A percentile compares a stretch with the other conserved stretches of the same genome.
phyloP scores from a whole-genome alignment of 2,888 invertebrate species.

The Chrysolina oricalcia region DNA sequence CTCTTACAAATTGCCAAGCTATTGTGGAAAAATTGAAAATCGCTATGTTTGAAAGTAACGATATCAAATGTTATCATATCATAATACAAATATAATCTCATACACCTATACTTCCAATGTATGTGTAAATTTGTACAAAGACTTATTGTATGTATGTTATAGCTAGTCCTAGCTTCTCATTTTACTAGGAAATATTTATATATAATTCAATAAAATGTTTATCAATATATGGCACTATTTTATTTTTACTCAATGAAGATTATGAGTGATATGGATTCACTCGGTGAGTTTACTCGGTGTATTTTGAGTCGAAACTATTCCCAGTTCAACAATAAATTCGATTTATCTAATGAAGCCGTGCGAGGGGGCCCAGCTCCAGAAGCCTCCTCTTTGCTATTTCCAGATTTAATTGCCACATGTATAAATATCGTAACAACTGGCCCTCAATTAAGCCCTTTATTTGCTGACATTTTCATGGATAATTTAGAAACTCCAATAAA shows the following conservation, averaged over 20 bases:
- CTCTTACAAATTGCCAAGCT: constrained; percentile 56
- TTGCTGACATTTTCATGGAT: too few species aligned
- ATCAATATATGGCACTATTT: constrained; percentile 48
- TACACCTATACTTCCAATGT: constrained; percentile 67
- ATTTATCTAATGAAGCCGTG: too few species aligned
- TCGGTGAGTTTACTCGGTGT: too few species aligned
- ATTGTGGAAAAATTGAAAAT: constrained; percentile 53
- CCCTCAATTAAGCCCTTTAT: too few species aligned
- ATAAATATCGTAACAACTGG: too few species aligned
- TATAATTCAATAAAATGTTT: constrained; percentile 68
- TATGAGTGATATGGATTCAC: too few species aligned
- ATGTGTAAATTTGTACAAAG: constrained; percentile 70
- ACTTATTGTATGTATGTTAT: constrained; percentile 68
- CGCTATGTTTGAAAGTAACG: constrained; percentile 52
- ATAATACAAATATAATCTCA: constrained; percentile 53
- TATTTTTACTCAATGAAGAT: neutral
- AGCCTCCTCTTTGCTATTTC: too few species aligned
- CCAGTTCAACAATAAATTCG: too few species aligned
- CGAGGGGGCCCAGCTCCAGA: too few species aligned
- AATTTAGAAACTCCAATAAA: too few species aligned
- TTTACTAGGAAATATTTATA: constrained; percentile 70
- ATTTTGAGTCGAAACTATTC: too few species aligned
- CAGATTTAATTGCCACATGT: too few species aligned
- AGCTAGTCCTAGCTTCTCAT: constrained; percentile 69
- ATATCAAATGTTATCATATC: constrained; percentile 63